Evolutionary conservation across 2,113 vertebrate genomes (phyloP).

Genomic region (Aspiorhynchus laticeps): DNA sequence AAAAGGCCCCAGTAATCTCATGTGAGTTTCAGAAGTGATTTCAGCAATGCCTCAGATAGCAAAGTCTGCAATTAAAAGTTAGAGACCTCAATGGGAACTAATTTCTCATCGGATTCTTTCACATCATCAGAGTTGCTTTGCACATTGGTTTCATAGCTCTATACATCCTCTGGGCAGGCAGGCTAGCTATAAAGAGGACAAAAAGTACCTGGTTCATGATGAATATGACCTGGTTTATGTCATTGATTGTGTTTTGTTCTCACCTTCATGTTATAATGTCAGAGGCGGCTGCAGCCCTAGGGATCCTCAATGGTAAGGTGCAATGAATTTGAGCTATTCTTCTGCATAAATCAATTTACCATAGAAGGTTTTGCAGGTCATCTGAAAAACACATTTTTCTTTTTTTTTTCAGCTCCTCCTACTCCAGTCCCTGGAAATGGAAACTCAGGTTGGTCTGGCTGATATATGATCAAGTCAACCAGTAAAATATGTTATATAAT

Average conservation of each 20-base stretch:
- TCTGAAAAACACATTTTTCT: background rate
- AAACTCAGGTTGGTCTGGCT: constrained; percentile 49
- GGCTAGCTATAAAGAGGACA: background rate
- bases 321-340: background rate
- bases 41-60: background rate
- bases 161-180: background rate
- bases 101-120: background rate
- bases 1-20: background rate
- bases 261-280: background rate
- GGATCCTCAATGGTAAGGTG: constrained; percentile 39
- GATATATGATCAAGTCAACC: background rate
- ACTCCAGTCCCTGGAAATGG: constrained; percentile 28
- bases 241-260: background rate
- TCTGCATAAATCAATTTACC: background rate
- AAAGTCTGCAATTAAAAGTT: background rate
- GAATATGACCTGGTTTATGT: background rate
- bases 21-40: background rate
- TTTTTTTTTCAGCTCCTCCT: background rate
- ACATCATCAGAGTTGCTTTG: background rate
- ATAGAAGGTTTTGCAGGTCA: background rate
- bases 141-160: background rate
- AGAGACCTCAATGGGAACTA: background rate
- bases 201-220: background rate
- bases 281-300: constrained; percentile 28
- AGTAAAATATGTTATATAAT: background rate